phyloP scores from a whole-genome alignment of 2,888 invertebrate genomes.

The Lagria hirta region DNA sequence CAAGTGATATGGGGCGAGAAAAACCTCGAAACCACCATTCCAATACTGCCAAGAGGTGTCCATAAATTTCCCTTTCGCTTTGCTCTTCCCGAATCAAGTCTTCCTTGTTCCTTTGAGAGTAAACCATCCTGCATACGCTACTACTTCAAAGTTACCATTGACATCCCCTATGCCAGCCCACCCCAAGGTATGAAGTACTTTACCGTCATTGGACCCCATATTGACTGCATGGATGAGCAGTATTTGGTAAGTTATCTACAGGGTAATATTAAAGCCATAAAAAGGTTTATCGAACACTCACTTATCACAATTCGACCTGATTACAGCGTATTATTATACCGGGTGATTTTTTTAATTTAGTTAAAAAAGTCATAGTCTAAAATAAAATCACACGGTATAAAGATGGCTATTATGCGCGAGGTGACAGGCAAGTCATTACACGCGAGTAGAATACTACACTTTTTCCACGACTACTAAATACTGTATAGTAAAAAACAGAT shows the following conservation, averaged over 20 bases:
- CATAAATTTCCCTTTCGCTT: constrained; percentile 71
- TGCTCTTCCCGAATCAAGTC: constrained; percentile 69
- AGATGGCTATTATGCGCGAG: no score
- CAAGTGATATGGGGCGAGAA: constrained; percentile 75
- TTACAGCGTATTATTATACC: no score
- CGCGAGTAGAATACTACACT: no score
- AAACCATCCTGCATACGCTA: constrained; percentile 72
- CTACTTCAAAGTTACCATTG: constrained; percentile 71
- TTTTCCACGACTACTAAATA: no score
- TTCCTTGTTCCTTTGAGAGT: constrained; percentile 78
- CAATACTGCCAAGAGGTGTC: constrained; percentile 69
- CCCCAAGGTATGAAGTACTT: constrained; percentile 80
- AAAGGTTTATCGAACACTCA: no score
- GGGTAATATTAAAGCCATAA: no score
- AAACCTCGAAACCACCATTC: constrained; percentile 61
- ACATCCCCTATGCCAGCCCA: constrained; percentile 76
- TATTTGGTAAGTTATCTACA: constrained; percentile 63
- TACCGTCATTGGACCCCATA: constrained; percentile 75
- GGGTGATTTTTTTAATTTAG: no score
- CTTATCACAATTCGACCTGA: no score
- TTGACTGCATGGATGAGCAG: constrained; percentile 79
- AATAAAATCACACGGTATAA: no score
- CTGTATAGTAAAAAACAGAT: no score
- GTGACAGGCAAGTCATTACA: no score
- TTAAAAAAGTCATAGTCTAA: no score